phyloP scores from a whole-genome alignment of 2,113 vertebrate species.

The Gobio gobio region DNA sequence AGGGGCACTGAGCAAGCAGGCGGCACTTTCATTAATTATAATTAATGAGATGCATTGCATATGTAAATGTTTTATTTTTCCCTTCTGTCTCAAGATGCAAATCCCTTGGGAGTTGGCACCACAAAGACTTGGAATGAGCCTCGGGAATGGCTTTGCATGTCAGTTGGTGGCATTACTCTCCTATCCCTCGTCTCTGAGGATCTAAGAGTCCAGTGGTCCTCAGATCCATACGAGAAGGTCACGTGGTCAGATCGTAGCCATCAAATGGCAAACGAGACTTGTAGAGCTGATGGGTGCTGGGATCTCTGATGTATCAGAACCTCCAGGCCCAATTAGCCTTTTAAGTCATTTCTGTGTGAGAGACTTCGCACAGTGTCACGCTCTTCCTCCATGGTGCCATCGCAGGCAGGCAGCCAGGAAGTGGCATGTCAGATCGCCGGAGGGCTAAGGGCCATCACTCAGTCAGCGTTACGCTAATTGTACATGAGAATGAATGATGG shows the following conservation, averaged over 20 bases:
- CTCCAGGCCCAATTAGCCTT: constrained; percentile 45
- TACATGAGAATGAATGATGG: constrained; percentile 43
- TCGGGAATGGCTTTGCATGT: constrained; percentile 19
- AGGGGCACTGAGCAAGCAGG: constrained; percentile 49
- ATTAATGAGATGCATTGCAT: constrained; percentile 59
- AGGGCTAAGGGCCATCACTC: constrained; percentile 39
- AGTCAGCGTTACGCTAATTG: constrained; percentile 35
- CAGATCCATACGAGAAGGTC: not conserved
- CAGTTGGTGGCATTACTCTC: not conserved
- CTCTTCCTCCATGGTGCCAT: not conserved
- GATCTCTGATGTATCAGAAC: constrained; percentile 20
- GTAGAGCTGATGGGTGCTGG: constrained; percentile 3
- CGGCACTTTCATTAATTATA: constrained; percentile 59
- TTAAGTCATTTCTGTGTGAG: constrained; percentile 40
- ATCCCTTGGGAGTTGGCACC: constrained; percentile 29
- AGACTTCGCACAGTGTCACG: constrained; percentile 13
- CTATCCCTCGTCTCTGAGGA: constrained; percentile 21
- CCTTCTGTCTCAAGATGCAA: constrained; percentile 17
- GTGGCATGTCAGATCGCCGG: constrained; percentile 23
- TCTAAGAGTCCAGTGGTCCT: constrained; percentile 29
- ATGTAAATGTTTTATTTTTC: constrained; percentile 59
- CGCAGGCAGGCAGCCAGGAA: constrained; percentile 34
- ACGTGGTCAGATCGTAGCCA: not conserved
- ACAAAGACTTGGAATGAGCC: constrained; percentile 25
- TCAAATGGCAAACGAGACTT: not conserved